These are phyloP conservation scores for Meloidogyne chitwoodi DNA, from an alignment of 1,140 invertebrate genomes.

Conservation along the genomic window DNA sequence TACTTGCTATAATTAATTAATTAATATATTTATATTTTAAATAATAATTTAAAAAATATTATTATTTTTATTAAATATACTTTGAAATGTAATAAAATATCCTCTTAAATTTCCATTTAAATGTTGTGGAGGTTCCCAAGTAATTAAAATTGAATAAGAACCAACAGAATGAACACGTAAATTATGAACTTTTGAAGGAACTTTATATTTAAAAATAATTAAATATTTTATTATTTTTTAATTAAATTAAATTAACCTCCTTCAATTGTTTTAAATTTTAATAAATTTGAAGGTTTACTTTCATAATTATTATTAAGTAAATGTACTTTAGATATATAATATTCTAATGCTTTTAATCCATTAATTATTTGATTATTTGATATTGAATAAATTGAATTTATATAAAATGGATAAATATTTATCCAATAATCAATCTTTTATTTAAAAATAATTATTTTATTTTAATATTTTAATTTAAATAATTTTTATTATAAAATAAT, in stretches of 20 bases:
- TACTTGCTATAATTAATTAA: no score
- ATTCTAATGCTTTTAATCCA: neutral
- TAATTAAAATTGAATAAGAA: constrained; percentile 47
- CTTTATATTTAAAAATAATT: constrained; percentile 37
- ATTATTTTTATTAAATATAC: constrained; percentile 21
- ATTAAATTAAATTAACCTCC: constrained; percentile 30
- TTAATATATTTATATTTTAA: no score
- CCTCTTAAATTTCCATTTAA: constrained; percentile 56
- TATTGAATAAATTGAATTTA: neutral
- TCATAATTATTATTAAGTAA: constrained; percentile 45
- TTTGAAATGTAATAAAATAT: constrained; percentile 56
- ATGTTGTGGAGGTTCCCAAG: constrained; percentile 50
- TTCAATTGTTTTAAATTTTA: constrained; percentile 57
- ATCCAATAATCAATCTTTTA: constrained; percentile 48
- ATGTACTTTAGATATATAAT: constrained; percentile 36
- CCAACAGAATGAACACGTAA: constrained; percentile 54
- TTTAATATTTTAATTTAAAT: neutral
- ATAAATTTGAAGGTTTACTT: constrained; percentile 34
- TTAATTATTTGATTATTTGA: neutral
- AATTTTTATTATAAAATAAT: neutral
- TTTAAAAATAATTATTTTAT: neutral
- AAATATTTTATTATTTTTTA: neutral
- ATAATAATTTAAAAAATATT: neutral
- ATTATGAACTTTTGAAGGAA: constrained; percentile 53
- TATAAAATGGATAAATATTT: constrained; percentile 25